These are phyloP conservation scores for Ictidomys tridecemlineatus DNA, from an alignment of 2,113 vertebrate genomes.

Conservation along the genomic window DNA sequence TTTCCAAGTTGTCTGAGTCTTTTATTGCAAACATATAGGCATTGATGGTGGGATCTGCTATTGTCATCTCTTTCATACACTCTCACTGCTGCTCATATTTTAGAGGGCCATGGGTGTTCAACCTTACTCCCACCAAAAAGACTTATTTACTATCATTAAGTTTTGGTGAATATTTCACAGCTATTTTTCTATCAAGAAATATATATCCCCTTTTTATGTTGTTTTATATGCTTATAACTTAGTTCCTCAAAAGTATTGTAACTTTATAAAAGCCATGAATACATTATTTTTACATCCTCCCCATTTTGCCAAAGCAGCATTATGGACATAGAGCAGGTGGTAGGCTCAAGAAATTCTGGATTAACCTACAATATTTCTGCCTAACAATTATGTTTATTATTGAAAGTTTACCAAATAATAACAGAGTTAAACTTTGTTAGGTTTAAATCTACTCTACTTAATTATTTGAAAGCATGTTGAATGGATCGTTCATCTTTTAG, in stretches of 20 bases:
- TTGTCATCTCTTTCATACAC: neutral
- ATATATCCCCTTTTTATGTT: neutral
- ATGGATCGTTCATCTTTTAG: neutral
- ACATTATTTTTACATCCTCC: neutral
- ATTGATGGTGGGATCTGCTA: neutral
- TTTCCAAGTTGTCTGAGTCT: neutral
- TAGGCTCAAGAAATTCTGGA: neutral
- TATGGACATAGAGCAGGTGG: neutral
- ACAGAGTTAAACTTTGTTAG: neutral
- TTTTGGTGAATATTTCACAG: neutral
- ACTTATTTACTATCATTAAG: neutral
- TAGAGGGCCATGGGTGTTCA: neutral
- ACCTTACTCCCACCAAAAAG: neutral
- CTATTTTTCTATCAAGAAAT: neutral
- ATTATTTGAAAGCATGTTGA: neutral
- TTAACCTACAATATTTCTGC: neutral
- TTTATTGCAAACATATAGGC: neutral
- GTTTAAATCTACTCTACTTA: neutral
- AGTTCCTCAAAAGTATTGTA: neutral
- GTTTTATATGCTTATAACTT: neutral
- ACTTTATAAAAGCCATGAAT: neutral
- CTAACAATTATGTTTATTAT: neutral
- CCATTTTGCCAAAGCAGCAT: neutral
- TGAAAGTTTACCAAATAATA: neutral
- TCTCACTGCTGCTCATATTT: neutral